A percentile compares a stretch with the other conserved stretches of the same genome.
phyloP scores from a whole-genome alignment of 1,140 invertebrate species.

The Drosophila murphyi region DNA sequence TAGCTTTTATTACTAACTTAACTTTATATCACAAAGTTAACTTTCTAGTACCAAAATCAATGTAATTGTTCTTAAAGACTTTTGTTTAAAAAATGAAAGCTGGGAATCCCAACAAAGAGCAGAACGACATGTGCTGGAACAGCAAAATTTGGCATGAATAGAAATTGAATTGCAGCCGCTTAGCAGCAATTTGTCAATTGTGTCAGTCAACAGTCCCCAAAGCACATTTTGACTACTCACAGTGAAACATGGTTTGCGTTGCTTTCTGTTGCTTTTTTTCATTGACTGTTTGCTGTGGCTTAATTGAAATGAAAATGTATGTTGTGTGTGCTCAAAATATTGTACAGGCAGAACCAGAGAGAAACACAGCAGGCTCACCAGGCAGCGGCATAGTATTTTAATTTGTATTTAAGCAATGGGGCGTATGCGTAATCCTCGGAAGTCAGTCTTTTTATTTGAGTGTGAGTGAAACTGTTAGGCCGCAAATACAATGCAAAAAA shows the following conservation, averaged over 20 bases:
- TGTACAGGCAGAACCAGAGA: conserved; percentile 18
- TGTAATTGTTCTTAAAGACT: too few relatives aligned
- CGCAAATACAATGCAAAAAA: neutral
- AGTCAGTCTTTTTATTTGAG: neutral
- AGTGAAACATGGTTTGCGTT: conserved; percentile 20
- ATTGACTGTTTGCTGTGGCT: conserved; percentile 18
- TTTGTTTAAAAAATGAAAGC: too few relatives aligned
- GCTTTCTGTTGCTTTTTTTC: conserved; percentile 10
- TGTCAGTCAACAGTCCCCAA: neutral
- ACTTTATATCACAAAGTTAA: too few relatives aligned
- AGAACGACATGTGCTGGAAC: too few relatives aligned
- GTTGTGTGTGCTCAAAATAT: conserved; percentile 31
- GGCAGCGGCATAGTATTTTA: conserved; percentile 35
- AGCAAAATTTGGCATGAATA: conserved; percentile 4
- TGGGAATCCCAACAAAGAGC: too few relatives aligned
- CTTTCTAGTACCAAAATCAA: too few relatives aligned
- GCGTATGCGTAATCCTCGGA: conserved; percentile 42
- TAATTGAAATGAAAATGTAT: conserved; percentile 45
- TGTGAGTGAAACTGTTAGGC: neutral
- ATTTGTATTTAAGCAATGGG: conserved; percentile 52
- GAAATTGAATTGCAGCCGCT: conserved; percentile 46
- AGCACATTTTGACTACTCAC: conserved; percentile 24
- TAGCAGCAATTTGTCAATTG: conserved; percentile 41
- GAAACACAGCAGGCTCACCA: conserved; percentile 5
- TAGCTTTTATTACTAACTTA: too few relatives aligned